Evolutionary conservation across 2,888 invertebrate species (phyloP), one percentile per base, ranked within the genome.

Genomic region (Leptarthrus brevirostris): DNA sequence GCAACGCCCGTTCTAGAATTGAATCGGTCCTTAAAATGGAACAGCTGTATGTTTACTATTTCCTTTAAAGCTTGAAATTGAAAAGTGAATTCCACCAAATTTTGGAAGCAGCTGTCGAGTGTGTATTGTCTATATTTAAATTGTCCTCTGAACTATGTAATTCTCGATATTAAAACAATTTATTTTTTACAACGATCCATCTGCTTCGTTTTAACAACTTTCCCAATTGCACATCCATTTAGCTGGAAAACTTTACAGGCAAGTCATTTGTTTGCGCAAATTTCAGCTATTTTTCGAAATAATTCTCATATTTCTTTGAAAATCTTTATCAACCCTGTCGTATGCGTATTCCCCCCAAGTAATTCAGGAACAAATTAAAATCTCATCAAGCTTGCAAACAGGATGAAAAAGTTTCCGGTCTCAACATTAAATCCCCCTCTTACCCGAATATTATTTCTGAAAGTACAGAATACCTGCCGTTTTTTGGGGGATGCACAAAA

Each of bases 361-460:
- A 49, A 49, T 14, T 49, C 16, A 49, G 49, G 16, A 49, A 49
- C 49, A 20, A 49, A 49, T 49, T 49, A 49, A 49, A 49, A 49
- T 18, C 49, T 49, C 49, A 49, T 49, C 49, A 49, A 49, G 49
- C 18, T 49, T 49, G 6, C 49, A 49, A 14, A 49, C 49, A 49
- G 49, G 20, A 20, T 49, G 49, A 49, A 49, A 49, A 49, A 49
- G 18, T 49, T 49, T 49, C 16, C 49, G 6, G 49, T 2, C 12
- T 1, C 16, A 20, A 18, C 49, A 49, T 49, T 16, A 49, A 49
- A 3, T 12, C 20, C 18, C 49, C 49, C 18, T n/a, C 40, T 1
- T 12, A 1, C 30, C n/a, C 40, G 1, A 3, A n/a, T n/a, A 49
- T n/a, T 16, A 2, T 2, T 2, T 20, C 14, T 4, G 18, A 49